Base-by-base conservation (phyloP, 2,888 invertebrate species). In the Harpalus rufipes region DNA sequence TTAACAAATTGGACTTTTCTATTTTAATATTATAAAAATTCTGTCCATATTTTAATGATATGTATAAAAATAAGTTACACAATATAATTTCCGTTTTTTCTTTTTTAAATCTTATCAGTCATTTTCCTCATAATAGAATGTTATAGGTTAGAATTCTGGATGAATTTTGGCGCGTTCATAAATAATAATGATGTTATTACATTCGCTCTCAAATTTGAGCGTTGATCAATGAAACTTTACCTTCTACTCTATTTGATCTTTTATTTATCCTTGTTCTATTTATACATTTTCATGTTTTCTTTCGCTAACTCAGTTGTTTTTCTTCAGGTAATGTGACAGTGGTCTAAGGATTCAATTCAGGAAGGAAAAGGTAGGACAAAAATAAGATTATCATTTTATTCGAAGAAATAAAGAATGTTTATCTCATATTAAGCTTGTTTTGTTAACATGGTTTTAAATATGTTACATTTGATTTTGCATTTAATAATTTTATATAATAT, bases 161-260 rank as follows among this genome's bases (percentile, higher is more conserved):
- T 10, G 44, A 44, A 44, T 51, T 51, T 51, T 51, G 44, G 44
- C 44, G 12, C 32, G 14, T 7, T 39, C 32, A 39, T 68, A 68
- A 68, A 68, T 68, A 68, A 68, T 68, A 68, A 68, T 68, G 32
- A 68, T 68, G 14, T 68, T 68, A 68, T 39, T 68, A n/a, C 14
- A n/a, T 14, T 68, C 68, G 14, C 25, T 32, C 68, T 32, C 10
- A 68, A 39, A 68, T 68, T 32, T 68, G 68, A 68, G 12, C 39
- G 39, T 68, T 32, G n/a, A 68, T 68, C 39, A 32, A 68, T 63
- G 14, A 63, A 21, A 21, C 18, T 8, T 39, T 39, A 14, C 32
- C 14, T 32, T 25, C 14, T 32, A 32, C 32, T 68, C 3, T 39
- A 68, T 39, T 68, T 68, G 68, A 41, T 68, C 39, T 68, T 68